Evolutionary conservation across 2,797 vertebrate species (phyloP).

Genomic region (Hydrolagus colliei): DNA sequence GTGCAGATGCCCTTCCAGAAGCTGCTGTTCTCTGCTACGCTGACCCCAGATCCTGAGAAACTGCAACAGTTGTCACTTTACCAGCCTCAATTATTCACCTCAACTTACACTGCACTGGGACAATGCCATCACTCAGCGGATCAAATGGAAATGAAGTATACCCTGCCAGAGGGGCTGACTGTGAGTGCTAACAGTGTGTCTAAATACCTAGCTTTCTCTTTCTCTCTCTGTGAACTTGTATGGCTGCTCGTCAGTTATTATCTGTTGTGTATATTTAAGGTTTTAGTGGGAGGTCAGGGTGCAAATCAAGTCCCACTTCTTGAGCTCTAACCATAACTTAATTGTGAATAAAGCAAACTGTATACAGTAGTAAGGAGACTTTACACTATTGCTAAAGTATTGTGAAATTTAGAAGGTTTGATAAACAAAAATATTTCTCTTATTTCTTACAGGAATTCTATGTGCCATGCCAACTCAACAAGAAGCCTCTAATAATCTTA

Average conservation of each 20-base stretch:
- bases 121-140: slow-evolving; percentile 33
- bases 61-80: slow-evolving; percentile 79
- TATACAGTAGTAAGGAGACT: no score
- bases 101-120: slow-evolving; percentile 42
- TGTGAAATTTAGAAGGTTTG: neutral
- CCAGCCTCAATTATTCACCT: slow-evolving; percentile 81
- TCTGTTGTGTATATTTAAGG: neutral
- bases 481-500: slow-evolving; percentile 78
- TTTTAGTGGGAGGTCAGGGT: neutral
- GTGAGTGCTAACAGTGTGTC: slow-evolving; percentile 49
- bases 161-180: slow-evolving; percentile 72
- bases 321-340: no score
- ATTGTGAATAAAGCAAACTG: no score
- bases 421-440: neutral
- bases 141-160: slow-evolving; percentile 48
- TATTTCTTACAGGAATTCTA: slow-evolving; percentile 68
- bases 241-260: neutral
- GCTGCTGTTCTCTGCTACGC: slow-evolving; percentile 88
- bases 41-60: slow-evolving; percentile 89
- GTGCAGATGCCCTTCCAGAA: slow-evolving; percentile 86
- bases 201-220: neutral
- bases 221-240: neutral
- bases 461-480: slow-evolving; percentile 72
- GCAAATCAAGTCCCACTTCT: no score
- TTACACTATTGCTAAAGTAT: no score